Base-by-base conservation (phyloP, 1,140 invertebrate species). In the Drosophila sechellia region DNA sequence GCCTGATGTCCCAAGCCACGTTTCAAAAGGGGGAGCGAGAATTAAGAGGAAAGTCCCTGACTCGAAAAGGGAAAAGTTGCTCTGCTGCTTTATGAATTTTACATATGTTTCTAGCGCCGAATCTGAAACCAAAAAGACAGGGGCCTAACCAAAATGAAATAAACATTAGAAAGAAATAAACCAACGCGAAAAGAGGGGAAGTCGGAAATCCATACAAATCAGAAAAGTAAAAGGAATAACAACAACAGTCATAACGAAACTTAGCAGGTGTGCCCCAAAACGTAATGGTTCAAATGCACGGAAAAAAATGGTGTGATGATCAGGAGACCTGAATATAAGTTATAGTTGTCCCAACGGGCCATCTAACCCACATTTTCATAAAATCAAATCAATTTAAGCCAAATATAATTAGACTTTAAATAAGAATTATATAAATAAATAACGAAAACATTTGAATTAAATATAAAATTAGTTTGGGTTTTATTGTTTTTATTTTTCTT, bases 131-230 rank as follows among this genome's bases (percentile, higher is more conserved):
- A 70, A 66, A 65, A 50, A 49, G 63, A 66, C 34, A 45, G 58
- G 45, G 40, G 60, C 60, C 35, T 43, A 68, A 69, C 56, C 53
- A 37, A 76, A 77, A 69, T 69, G 54, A 77, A 77, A 77, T 77
- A 77, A 69, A 77, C 73, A 59, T 77, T 70, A 77, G 74, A 70
- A 68, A 42, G 35, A 45, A 70, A 50, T 50, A 20, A 56, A n/a
- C 37, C 54, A 35, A 64, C 40, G 56, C 40, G 42, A 63, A 71
- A 53, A 31, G 56, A 42, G 13, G 27, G 11, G 8, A 35, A 45
- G 34, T 54, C 54, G 72, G 72, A 77, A 77, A 77, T 77, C 74
- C 74, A 77, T 77, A 77, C 74, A 77, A 77, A 77, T 77, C 73
- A 77, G 64, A 77, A 76, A 66, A 65, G 61, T 57, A 58, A 65